phyloP scores from a whole-genome alignment of 2,113 vertebrate genomes.

The Bolborhynchus lineola region DNA sequence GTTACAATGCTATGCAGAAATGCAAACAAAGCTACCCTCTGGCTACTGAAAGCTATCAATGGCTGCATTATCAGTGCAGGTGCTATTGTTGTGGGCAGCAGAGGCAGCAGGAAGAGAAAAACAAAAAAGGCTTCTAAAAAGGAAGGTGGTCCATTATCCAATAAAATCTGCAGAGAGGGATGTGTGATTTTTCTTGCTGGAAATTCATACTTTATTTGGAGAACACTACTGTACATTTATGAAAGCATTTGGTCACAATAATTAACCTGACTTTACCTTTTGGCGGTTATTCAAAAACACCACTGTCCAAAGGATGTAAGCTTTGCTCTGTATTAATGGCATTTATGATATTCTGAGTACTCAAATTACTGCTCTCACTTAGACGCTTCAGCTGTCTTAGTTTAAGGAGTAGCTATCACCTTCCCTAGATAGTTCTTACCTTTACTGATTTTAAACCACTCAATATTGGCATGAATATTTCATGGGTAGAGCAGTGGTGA shows the following conservation, averaged over 20 bases:
- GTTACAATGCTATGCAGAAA: not conserved
- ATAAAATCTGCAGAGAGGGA: not conserved
- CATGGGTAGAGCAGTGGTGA: not conserved
- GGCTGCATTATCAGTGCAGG: not conserved
- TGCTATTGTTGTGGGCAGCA: accelerated
- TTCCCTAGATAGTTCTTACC: not conserved
- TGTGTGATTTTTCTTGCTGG: not conserved
- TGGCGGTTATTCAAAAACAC: not conserved
- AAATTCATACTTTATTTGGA: not conserved
- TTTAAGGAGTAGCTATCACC: not conserved
- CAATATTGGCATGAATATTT: not conserved
- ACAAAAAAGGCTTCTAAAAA: not conserved
- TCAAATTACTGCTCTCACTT: not conserved
- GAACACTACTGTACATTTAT: too few species aligned
- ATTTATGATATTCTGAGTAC: not conserved
- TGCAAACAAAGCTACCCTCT: not conserved
- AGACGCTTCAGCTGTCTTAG: not conserved
- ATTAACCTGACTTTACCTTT: not conserved
- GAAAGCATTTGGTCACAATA: not conserved
- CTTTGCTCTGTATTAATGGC: not conserved
- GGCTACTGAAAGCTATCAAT: not conserved
- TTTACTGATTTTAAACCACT: not conserved
- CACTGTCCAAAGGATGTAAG: not conserved
- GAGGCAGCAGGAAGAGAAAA: not conserved
- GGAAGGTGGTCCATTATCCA: not conserved